phyloP scores from a whole-genome alignment of 2,888 invertebrate species.

The Epirrhoe tristata region DNA sequence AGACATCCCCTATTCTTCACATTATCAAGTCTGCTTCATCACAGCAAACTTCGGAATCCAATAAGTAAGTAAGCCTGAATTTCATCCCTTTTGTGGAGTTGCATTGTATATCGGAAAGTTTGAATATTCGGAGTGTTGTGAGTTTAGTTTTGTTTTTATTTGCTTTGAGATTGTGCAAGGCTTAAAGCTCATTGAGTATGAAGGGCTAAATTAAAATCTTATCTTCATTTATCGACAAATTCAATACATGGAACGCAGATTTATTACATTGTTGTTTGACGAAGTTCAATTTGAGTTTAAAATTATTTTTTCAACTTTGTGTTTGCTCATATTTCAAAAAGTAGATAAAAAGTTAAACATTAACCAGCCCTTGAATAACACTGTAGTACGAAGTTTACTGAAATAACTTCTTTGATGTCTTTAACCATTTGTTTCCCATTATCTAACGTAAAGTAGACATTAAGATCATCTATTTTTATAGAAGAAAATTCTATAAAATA shows the following conservation, averaged over 20 bases:
- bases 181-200: not conserved
- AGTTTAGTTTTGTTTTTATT: conserved; percentile 9
- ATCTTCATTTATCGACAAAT: not conserved
- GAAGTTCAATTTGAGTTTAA: too few species aligned
- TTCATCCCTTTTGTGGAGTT: conserved; percentile 26
- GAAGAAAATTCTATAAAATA: too few species aligned
- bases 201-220: not conserved
- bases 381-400: too few species aligned
- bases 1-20: conserved; percentile 48
- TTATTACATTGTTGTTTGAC: too few species aligned
- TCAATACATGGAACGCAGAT: not conserved
- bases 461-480: too few species aligned
- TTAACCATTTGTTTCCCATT: too few species aligned
- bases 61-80: conserved; percentile 48
- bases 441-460: too few species aligned
- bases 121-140: conserved; percentile 19
- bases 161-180: conserved; percentile 6
- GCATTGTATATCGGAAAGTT: conserved; percentile 20
- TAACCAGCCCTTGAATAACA: too few species aligned
- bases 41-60: conserved; percentile 45
- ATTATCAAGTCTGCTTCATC: conserved; percentile 51
- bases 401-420: too few species aligned
- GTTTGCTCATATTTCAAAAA: too few species aligned
- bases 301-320: too few species aligned
- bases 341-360: too few species aligned